These are phyloP conservation scores for Dermatemys mawii DNA, from an alignment of 2,113 vertebrate genomes.

Conservation along the genomic window DNA sequence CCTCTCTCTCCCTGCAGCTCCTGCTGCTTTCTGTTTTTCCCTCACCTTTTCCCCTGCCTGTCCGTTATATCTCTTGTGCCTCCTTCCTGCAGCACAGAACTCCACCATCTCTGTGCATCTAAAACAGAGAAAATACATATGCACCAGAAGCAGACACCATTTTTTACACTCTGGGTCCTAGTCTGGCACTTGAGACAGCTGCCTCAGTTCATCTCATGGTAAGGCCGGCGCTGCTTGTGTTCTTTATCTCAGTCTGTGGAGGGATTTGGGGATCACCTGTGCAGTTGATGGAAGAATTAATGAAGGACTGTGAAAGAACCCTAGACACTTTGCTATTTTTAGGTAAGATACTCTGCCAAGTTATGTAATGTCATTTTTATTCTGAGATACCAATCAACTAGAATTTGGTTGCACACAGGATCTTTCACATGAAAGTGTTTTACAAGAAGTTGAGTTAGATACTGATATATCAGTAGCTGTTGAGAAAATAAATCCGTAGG, in stretches of 20 bases:
- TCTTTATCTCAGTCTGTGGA: conserved; percentile 18
- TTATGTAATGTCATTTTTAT: conserved; percentile 61
- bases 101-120: no score
- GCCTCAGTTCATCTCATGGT: no score
- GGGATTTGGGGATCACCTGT: conserved; percentile 26
- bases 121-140: no score
- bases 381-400: conserved; percentile 55
- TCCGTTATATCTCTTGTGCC: no score
- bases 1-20: no score
- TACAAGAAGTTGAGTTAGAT: conserved; percentile 39
- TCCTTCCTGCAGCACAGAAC: no score
- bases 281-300: conserved; percentile 71
- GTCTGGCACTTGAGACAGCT: no score
- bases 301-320: conserved; percentile 59
- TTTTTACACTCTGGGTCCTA: no score
- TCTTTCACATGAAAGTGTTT: conserved; percentile 40
- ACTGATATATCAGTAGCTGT: not conserved
- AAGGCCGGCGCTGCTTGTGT: no score
- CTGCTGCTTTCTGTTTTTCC: no score
- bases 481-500: not conserved
- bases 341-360: not conserved
- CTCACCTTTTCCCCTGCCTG: no score
- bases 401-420: conserved; percentile 63
- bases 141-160: no score
- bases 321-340: conserved; percentile 62